phyloP scores from a whole-genome alignment of 2,888 invertebrate species.

The Erebia aethiops region DNA sequence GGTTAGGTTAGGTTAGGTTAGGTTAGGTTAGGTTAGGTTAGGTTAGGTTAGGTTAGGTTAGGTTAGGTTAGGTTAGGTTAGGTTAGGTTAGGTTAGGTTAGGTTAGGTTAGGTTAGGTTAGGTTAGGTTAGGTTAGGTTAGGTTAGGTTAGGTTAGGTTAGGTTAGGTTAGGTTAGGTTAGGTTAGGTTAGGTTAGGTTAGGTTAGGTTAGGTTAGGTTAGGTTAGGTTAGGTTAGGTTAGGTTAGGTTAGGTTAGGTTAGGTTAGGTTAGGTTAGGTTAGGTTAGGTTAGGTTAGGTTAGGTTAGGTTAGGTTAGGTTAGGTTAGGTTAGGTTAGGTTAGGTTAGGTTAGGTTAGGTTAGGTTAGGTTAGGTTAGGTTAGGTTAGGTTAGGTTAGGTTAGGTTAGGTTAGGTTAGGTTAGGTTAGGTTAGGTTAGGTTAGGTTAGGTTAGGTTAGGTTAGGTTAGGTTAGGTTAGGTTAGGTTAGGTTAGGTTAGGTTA shows the following conservation, averaged over 20 bases:
- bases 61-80: conserved; percentile 26
- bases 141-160: conserved; percentile 10
- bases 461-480: conserved; percentile 35
- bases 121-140: conserved; percentile 40
- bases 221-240: conserved; percentile 27
- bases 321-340: conserved; percentile 31
- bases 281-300: conserved; percentile 26
- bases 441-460: conserved; percentile 38
- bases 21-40: not conserved
- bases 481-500: conserved; percentile 36
- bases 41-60: conserved; percentile 12
- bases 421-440: conserved; percentile 37
- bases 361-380: conserved; percentile 39
- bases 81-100: conserved; percentile 28
- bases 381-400: conserved; percentile 36
- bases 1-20: no score
- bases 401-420: conserved; percentile 38
- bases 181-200: conserved; percentile 33
- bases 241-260: conserved; percentile 31
- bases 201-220: conserved; percentile 27
- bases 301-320: conserved; percentile 28
- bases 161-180: conserved; percentile 1
- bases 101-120: conserved; percentile 39
- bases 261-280: conserved; percentile 12
- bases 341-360: conserved; percentile 40